Evolutionary conservation across 2,888 invertebrate genomes (phyloP).

Genomic region (Boloria euphrosyne): DNA sequence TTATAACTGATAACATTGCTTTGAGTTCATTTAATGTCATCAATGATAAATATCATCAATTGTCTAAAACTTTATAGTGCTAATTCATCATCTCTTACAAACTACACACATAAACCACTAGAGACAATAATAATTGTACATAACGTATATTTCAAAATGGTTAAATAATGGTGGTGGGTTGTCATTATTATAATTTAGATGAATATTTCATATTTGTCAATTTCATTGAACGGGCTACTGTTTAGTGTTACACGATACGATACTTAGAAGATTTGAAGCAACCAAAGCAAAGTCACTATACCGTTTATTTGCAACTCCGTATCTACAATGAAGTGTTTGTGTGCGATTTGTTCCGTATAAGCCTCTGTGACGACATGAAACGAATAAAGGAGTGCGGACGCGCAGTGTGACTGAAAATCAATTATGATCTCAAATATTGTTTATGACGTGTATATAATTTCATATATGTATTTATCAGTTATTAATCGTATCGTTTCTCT

Average conservation of each 20-base stretch:
- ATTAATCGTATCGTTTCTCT: slow-evolving; percentile 22
- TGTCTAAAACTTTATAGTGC: slow-evolving; percentile 9
- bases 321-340: background rate
- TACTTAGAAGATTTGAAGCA: slow-evolving; percentile 23
- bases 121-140: slow-evolving; percentile 45
- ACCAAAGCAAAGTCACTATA: slow-evolving; percentile 27
- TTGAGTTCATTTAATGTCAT: background rate
- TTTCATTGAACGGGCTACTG: slow-evolving; percentile 41
- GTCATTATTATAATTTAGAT: slow-evolving; percentile 25
- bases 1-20: slow-evolving; percentile 4
- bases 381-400: slow-evolving; percentile 5
- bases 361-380: background rate
- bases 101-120: slow-evolving; percentile 35
- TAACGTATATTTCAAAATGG: slow-evolving; percentile 38
- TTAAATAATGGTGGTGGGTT: slow-evolving; percentile 27
- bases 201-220: slow-evolving; percentile 50
- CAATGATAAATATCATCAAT: background rate
- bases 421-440: slow-evolving; percentile 78
- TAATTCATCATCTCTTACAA: slow-evolving; percentile 5
- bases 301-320: slow-evolving; percentile 18
- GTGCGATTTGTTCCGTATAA: background rate
- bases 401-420: slow-evolving; percentile 53
- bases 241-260: slow-evolving; percentile 12
- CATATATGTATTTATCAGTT: slow-evolving; percentile 45
- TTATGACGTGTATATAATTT: slow-evolving; percentile 65